These are phyloP conservation scores for Cheilosia soror DNA, from an alignment of 2,888 invertebrate species.

Conservation along the genomic window DNA sequence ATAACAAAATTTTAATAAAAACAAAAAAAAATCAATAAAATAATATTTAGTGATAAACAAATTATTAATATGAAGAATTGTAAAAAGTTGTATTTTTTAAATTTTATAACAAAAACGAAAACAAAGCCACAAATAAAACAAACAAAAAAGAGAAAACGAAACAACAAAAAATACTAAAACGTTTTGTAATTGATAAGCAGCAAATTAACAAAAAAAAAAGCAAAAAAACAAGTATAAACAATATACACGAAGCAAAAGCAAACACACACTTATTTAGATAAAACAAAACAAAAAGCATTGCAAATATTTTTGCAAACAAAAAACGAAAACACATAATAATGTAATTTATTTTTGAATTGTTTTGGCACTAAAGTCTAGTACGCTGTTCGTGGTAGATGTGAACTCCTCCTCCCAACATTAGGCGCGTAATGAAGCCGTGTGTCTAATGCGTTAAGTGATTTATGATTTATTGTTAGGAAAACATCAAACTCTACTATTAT, in stretches of 20 bases:
- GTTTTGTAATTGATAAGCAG: constrained; percentile 64
- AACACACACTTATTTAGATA: constrained; percentile 36
- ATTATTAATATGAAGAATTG: constrained; percentile 74
- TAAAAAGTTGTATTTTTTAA: constrained; percentile 78
- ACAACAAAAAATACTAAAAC: constrained; percentile 64
- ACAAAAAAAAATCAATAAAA: constrained; percentile 60
- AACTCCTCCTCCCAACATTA: too few relatives aligned
- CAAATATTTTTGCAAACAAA: constrained; percentile 66
- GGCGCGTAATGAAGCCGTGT: too few relatives aligned
- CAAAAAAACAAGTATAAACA: constrained; percentile 29
- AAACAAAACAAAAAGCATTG: constrained; percentile 30
- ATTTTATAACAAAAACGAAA: constrained; percentile 76
- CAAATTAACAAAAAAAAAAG: constrained; percentile 49
- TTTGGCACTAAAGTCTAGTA: constrained; percentile 48
- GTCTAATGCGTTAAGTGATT: too few relatives aligned
- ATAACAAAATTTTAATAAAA: constrained; percentile 52
- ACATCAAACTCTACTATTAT: too few relatives aligned
- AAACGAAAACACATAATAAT: constrained; percentile 35
- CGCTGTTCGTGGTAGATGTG: too few relatives aligned
- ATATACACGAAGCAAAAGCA: constrained; percentile 57
- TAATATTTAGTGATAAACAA: constrained; percentile 76
- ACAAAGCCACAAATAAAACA: constrained; percentile 71
- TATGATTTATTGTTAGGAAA: too few relatives aligned
- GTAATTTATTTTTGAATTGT: constrained; percentile 53
- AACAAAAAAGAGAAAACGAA: constrained; percentile 42